These are phyloP conservation scores for Platycnemis pennipes DNA, from an alignment of 2,888 invertebrate species.

Conservation along the genomic window DNA sequence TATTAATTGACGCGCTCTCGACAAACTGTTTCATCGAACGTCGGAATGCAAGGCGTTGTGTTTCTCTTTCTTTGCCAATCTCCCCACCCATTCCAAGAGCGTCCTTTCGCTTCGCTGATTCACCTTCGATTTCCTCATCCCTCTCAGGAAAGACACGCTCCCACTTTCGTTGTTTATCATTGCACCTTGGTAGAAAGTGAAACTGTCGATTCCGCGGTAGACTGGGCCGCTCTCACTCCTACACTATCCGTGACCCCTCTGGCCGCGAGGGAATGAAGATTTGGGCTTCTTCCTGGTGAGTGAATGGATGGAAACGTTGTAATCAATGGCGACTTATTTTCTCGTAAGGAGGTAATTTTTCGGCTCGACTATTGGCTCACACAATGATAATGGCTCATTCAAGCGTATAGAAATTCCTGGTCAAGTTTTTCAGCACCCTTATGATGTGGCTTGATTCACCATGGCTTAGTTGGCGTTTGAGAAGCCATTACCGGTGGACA, in stretches of 20 bases:
- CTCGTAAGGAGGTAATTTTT: no score
- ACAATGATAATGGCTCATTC: no score
- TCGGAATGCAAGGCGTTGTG: background rate
- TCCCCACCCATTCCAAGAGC: background rate
- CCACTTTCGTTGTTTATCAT: background rate
- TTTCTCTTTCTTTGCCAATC: background rate
- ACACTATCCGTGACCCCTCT: background rate
- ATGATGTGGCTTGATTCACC: no score
- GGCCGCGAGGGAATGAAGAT: background rate
- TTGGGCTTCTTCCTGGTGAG: no score
- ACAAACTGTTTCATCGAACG: background rate
- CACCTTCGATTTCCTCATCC: background rate
- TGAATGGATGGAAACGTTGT: no score
- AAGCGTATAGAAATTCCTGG: no score
- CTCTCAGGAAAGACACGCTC: background rate
- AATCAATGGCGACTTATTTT: no score
- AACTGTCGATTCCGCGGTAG: background rate
- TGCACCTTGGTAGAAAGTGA: slow-evolving; percentile 2
- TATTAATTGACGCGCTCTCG: background rate
- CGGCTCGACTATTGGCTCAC: no score
- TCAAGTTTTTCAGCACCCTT: no score
- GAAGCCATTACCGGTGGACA: no score
- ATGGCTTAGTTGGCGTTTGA: no score
- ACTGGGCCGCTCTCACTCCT: background rate
- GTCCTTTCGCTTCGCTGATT: background rate